phyloP scores from a whole-genome alignment of 2,113 vertebrate genomes.

The Brachyhypopomus gauderio region DNA sequence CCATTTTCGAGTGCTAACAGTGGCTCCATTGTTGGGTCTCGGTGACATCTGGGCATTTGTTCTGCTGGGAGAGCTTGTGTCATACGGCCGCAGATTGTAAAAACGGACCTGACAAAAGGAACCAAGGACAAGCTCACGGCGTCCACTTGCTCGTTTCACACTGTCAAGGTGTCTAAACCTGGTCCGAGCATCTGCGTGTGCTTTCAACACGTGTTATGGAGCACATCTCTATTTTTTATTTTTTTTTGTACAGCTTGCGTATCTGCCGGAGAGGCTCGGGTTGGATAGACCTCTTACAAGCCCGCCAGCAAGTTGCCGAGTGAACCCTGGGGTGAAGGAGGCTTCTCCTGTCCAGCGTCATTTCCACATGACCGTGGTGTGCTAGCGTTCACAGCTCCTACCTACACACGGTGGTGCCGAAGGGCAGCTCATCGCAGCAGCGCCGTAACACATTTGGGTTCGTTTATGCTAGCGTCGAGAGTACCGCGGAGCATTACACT shows the following conservation, averaged over 20 bases:
- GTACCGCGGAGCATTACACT: slow-evolving; percentile 4
- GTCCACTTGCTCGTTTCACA: slow-evolving; percentile 27
- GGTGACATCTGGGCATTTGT: slow-evolving; percentile 54
- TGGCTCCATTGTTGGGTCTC: slow-evolving; percentile 59
- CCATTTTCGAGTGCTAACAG: slow-evolving; percentile 56
- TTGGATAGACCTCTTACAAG: slow-evolving; percentile 15
- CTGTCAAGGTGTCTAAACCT: slow-evolving; percentile 12
- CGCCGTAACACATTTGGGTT: slow-evolving; percentile 35
- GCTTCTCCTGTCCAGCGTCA: slow-evolving; percentile 18
- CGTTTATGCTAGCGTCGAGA: slow-evolving; percentile 36
- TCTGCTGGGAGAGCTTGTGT: slow-evolving; percentile 37
- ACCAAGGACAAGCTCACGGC: slow-evolving; percentile 34
- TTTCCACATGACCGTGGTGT: background rate
- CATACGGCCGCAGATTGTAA: slow-evolving; percentile 36
- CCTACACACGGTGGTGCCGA: background rate
- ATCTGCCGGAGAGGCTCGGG: slow-evolving; percentile 45
- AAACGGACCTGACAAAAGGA: slow-evolving; percentile 34
- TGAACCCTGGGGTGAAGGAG: background rate
- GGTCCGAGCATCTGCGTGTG: slow-evolving; percentile 30
- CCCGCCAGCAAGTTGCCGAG: slow-evolving; percentile 13
- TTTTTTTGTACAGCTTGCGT: slow-evolving; percentile 49
- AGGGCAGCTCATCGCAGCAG: slow-evolving; percentile 16
- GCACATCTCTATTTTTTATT: no score
- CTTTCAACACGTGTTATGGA: slow-evolving; percentile 57
- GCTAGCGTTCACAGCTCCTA: slow-evolving; percentile 10